These are phyloP conservation scores for Leucoma salicis DNA, from an alignment of 2,888 invertebrate species.

Conservation along the genomic window DNA sequence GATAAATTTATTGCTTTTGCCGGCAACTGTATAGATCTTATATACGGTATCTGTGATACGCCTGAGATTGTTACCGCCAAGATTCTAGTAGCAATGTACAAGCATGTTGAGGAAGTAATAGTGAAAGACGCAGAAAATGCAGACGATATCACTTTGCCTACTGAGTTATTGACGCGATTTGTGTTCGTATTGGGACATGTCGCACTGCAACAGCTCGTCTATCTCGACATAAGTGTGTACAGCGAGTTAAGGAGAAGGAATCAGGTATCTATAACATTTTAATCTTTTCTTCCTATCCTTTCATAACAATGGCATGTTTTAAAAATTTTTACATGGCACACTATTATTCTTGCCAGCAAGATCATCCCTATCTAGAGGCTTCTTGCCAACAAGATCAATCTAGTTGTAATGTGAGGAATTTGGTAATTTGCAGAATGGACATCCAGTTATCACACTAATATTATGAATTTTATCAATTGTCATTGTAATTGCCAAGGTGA, in stretches of 20 bases:
- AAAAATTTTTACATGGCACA: too few relatives aligned
- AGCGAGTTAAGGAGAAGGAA: slow-evolving; percentile 86
- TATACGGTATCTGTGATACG: slow-evolving; percentile 81
- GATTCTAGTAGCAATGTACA: slow-evolving; percentile 72
- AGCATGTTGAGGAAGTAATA: slow-evolving; percentile 63
- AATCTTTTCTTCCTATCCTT: too few relatives aligned
- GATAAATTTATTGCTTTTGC: slow-evolving; percentile 78
- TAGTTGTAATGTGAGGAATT: too few relatives aligned
- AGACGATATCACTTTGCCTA: slow-evolving; percentile 57
- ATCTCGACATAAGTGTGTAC: slow-evolving; percentile 91
- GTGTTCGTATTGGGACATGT: slow-evolving; percentile 88
- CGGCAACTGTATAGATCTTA: slow-evolving; percentile 74
- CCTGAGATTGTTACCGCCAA: slow-evolving; percentile 79
- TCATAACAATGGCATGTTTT: too few relatives aligned
- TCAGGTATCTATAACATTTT: too few relatives aligned
- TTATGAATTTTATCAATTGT: too few relatives aligned
- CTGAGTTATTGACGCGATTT: slow-evolving; percentile 75
- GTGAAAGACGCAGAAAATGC: slow-evolving; percentile 54
- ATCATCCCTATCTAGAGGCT: too few relatives aligned
- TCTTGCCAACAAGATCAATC: too few relatives aligned
- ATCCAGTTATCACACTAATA: too few relatives aligned
- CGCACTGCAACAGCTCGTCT: slow-evolving; percentile 89
- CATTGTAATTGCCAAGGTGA: too few relatives aligned
- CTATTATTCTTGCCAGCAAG: too few relatives aligned
- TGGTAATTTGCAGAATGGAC: too few relatives aligned